Conservation (phyloP, 2,888 invertebrate genomes). For the Lasioglossum leucozonium region DNA sequence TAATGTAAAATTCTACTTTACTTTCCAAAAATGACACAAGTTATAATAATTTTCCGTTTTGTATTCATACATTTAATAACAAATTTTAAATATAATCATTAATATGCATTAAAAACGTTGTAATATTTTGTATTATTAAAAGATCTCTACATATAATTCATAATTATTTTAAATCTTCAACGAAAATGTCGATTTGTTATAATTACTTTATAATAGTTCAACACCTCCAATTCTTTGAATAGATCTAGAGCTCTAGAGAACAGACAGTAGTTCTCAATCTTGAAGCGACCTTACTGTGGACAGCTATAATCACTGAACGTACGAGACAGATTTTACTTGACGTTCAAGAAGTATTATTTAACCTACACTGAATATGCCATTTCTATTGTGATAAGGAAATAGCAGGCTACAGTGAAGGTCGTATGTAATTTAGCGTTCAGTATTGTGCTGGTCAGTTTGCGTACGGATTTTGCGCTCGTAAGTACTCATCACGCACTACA, state of each 20-base stretch:
- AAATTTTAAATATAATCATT: background rate
- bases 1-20: background rate
- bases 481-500: background rate
- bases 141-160: no score
- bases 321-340: background rate
- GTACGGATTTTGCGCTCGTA: background rate
- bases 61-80: background rate
- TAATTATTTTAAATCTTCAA: no score
- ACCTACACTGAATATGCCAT: background rate
- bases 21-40: background rate
- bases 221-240: background rate
- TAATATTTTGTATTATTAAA: no score
- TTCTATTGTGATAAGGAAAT: background rate
- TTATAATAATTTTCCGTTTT: background rate
- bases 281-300: background rate
- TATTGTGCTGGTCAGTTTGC: background rate
- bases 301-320: background rate
- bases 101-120: no score
- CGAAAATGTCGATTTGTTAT: no score
- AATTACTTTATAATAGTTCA: no score
- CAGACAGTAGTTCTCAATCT: background rate
- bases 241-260: background rate
- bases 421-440: background rate
- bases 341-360: background rate
- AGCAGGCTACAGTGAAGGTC: background rate